phyloP scores from a whole-genome alignment of 92 coral and sea anemone species.

The Paragorgia papillata region DNA sequence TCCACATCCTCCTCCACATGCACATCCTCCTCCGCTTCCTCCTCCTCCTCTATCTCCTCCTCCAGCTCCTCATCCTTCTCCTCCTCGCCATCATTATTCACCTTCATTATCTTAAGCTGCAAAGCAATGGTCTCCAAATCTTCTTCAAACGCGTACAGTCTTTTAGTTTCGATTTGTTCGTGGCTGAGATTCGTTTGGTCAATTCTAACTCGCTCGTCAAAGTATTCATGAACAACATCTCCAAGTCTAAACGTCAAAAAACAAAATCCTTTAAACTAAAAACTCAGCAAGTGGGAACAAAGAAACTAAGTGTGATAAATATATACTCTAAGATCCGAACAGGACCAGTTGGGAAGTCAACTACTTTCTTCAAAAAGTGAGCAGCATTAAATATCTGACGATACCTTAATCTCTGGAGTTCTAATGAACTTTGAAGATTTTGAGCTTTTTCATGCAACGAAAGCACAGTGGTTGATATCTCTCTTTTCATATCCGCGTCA shows the following conservation, averaged over 20 bases:
- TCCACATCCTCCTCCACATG: neutral
- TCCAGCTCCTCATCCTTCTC: too few relatives aligned
- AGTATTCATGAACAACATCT: slow-evolving; percentile 20
- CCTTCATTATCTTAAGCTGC: slow-evolving; percentile 20
- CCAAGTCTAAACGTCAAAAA: slow-evolving; percentile 11
- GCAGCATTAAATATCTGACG: neutral
- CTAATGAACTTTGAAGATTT: neutral
- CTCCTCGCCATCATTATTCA: too few relatives aligned
- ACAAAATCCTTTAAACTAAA: neutral
- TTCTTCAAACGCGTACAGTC: slow-evolving; percentile 13
- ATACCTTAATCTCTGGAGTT: slow-evolving; percentile 33
- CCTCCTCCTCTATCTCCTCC: too few relatives aligned
- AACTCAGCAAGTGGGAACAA: too few relatives aligned
- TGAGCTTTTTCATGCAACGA: slow-evolving; percentile 25
- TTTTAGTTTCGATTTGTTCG: slow-evolving; percentile 15
- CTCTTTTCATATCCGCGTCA: slow-evolving; percentile 2
- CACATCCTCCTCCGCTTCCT: too few relatives aligned
- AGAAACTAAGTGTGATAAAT: too few relatives aligned
- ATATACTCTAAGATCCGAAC: too few relatives aligned
- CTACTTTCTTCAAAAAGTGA: too few relatives aligned
- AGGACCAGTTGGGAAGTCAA: too few relatives aligned
- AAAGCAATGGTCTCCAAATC: slow-evolving; percentile 14
- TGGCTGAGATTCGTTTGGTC: slow-evolving; percentile 14
- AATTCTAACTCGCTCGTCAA: slow-evolving; percentile 6
- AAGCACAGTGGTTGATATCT: slow-evolving; percentile 13